A percentile compares a stretch with the other conserved stretches of the same genome.
phyloP scores from a whole-genome alignment of 2,888 invertebrate genomes.

The Apotomis betuletana region DNA sequence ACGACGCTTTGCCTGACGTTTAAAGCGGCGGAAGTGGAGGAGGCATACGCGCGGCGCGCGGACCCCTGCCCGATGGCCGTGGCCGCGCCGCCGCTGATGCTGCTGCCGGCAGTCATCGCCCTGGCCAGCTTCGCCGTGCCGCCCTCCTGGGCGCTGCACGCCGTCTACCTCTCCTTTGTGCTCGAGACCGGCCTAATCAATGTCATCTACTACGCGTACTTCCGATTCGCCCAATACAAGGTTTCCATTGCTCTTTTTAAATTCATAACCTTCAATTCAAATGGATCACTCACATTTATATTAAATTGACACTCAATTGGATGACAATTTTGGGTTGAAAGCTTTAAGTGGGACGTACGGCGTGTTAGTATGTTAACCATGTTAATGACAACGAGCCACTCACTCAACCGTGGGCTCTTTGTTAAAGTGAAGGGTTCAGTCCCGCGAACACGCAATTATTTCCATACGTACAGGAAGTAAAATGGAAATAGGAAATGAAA shows the following conservation, averaged over 20 bases:
- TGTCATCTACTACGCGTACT: slow-evolving; percentile 66
- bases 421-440: slow-evolving; percentile 25
- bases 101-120: slow-evolving; percentile 71
- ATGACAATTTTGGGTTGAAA: neutral
- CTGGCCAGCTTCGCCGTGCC: slow-evolving; percentile 70
- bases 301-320: neutral
- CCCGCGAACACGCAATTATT: slow-evolving; percentile 16
- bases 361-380: neutral
- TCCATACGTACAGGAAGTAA: slow-evolving; percentile 29
- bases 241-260: slow-evolving; percentile 48
- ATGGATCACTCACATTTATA: neutral
- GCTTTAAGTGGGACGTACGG: neutral
- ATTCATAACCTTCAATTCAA: neutral
- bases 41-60: slow-evolving; percentile 62
- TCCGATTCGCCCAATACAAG: slow-evolving; percentile 69
- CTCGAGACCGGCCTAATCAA: slow-evolving; percentile 69
- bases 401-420: slow-evolving; percentile 11
- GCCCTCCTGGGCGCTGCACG: slow-evolving; percentile 63
- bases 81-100: slow-evolving; percentile 71
- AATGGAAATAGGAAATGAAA: slow-evolving; percentile 39
- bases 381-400: slow-evolving; percentile 14
- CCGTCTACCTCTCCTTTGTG: slow-evolving; percentile 67
- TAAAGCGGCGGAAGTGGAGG: slow-evolving; percentile 66
- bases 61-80: slow-evolving; percentile 70
- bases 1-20: slow-evolving; percentile 74